Evolutionary conservation across 1,140 invertebrate species (phyloP).

Genomic region (Drosophila erecta): DNA sequence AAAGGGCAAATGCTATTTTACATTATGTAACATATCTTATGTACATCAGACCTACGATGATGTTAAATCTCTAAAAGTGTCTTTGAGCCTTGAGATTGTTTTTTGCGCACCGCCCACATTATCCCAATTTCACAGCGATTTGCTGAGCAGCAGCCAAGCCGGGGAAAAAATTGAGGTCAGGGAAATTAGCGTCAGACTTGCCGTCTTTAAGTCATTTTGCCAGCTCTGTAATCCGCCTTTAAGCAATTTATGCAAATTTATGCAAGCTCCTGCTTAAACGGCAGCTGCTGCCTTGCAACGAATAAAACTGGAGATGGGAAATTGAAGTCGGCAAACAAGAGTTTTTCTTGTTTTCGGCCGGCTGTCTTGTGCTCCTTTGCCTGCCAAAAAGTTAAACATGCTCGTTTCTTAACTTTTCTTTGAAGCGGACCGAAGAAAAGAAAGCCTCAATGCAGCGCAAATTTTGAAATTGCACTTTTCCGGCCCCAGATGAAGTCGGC

Average conservation of each 20-base stretch:
- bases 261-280: constrained; percentile 45
- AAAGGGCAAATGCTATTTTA: too few relatives aligned
- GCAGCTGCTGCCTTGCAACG: constrained; percentile 38
- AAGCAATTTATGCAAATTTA: constrained; percentile 69
- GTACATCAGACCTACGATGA: too few relatives aligned
- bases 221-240: constrained; percentile 38
- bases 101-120: neutral
- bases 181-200: constrained; percentile 65
- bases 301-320: constrained; percentile 24
- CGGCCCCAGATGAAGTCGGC: constrained; percentile 47
- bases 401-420: constrained; percentile 63
- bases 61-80: too few relatives aligned
- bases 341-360: constrained; percentile 30
- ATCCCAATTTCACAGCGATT: constrained; percentile 6
- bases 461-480: constrained; percentile 80
- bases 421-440: constrained; percentile 37
- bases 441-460: constrained; percentile 58
- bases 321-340: constrained; percentile 47
- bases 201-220: constrained; percentile 51
- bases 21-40: too few relatives aligned
- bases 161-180: constrained; percentile 56
- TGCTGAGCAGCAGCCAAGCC: constrained; percentile 1
- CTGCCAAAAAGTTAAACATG: constrained; percentile 67
- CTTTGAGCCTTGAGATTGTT: neutral
- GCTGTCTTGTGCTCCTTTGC: constrained; percentile 21